phyloP scores from a whole-genome alignment of 2,888 invertebrate species.

The Polydrusus tereticollis region DNA sequence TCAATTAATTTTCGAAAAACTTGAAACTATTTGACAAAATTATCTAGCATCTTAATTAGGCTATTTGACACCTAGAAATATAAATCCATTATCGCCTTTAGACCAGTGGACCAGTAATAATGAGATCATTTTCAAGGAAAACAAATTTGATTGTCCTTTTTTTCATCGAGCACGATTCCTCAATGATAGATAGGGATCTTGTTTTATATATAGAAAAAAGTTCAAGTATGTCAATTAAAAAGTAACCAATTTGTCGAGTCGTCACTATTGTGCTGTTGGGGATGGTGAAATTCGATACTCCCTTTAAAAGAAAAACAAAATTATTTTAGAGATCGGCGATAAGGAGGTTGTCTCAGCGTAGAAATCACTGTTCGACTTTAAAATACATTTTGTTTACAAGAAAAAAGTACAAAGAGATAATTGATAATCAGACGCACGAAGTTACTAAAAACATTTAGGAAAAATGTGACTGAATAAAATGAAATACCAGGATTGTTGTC shows the following conservation, averaged over 20 bases:
- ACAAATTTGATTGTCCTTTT: conserved; percentile 42
- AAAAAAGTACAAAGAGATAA: background rate
- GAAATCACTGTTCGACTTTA: background rate
- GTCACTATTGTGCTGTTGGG: conserved; percentile 28
- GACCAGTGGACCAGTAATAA: conserved; percentile 32
- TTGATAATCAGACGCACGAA: too few relatives aligned
- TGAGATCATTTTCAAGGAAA: conserved; percentile 39
- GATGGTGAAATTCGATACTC: conserved; percentile 32
- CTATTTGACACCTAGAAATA: conserved; percentile 46
- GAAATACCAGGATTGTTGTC: too few relatives aligned
- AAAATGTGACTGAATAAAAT: too few relatives aligned
- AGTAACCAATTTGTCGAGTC: conserved; percentile 23
- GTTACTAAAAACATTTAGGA: too few relatives aligned
- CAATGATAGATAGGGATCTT: conserved; percentile 39
- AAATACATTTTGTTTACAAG: conserved; percentile 13
- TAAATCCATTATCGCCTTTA: conserved; percentile 36
- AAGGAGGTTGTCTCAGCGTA: background rate
- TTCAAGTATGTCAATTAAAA: conserved; percentile 37
- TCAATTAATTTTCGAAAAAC: background rate
- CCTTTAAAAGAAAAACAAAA: conserved; percentile 12
- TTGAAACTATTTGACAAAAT: conserved; percentile 20
- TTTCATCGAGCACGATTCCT: conserved; percentile 39
- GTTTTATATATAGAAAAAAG: conserved; percentile 32
- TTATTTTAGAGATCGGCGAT: conserved; percentile 2
- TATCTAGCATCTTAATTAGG: conserved; percentile 44